Evolutionary conservation across 1,140 invertebrate species (phyloP).

Genomic region (Achatina immaculata): DNA sequence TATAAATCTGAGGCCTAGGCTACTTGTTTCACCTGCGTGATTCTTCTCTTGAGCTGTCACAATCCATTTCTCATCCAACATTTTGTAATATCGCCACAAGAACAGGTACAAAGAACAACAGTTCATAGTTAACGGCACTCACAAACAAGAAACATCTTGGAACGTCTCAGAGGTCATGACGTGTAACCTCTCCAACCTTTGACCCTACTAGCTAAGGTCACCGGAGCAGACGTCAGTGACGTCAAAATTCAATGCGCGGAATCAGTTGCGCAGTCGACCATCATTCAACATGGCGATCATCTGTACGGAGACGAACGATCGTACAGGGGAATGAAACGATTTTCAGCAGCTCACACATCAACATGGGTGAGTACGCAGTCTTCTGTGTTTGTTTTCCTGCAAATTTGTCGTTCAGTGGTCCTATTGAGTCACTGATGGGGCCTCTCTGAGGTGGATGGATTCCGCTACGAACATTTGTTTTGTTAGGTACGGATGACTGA

Average conservation of each 20-base stretch:
- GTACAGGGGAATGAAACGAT: neutral
- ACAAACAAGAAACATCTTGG: neutral
- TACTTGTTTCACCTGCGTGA: too few species aligned
- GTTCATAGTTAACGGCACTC: too few species aligned
- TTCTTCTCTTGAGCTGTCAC: too few species aligned
- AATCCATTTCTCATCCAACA: too few species aligned
- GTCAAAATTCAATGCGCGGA: constrained; percentile 37
- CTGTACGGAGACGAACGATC: constrained; percentile 1
- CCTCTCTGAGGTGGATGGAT: neutral
- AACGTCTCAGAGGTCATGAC: neutral
- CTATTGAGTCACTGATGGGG: neutral
- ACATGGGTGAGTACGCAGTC: neutral
- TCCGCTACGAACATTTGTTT: constrained; percentile 5
- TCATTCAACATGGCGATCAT: constrained; percentile 31
- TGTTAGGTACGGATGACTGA: constrained; percentile 24
- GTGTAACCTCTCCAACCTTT: neutral
- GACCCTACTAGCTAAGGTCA: constrained; percentile 28
- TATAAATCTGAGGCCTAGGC: too few species aligned
- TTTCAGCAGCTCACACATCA: neutral
- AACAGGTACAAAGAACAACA: too few species aligned
- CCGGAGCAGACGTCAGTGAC: constrained; percentile 19
- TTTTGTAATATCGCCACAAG: too few species aligned
- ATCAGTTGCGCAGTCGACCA: constrained; percentile 23
- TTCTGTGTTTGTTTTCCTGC: neutral
- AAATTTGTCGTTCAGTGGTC: neutral